Conservation (phyloP, 1,140 invertebrate genomes). For the Harpegnathos saltator region DNA sequence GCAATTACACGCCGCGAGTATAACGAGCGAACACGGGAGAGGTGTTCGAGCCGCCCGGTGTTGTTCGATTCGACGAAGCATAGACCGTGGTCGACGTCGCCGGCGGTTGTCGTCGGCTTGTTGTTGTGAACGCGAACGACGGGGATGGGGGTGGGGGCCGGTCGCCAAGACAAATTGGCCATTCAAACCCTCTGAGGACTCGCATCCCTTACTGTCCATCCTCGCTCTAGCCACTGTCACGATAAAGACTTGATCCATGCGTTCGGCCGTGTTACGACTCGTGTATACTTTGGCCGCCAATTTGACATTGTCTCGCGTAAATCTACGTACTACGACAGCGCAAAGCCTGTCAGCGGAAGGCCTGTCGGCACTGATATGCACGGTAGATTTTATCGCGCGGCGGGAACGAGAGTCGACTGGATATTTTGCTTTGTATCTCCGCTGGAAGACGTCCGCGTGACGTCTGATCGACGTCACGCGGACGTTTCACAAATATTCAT, state of each 20-base stretch:
- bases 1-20: slow-evolving; percentile 43
- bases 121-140: slow-evolving; percentile 51
- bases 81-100: slow-evolving; percentile 1
- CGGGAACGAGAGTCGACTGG: no score
- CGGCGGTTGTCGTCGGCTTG: slow-evolving; percentile 7
- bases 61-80: slow-evolving; percentile 54
- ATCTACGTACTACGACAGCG: not conserved
- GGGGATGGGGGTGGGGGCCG: slow-evolving; percentile 39
- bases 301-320: slow-evolving; percentile 36
- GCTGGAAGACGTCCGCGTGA: no score
- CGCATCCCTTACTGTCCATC: slow-evolving; percentile 63
- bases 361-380: not conserved
- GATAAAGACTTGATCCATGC: slow-evolving; percentile 63
- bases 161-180: slow-evolving; percentile 64
- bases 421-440: no score
- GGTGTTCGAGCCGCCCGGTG: slow-evolving; percentile 3
- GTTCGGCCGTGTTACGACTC: slow-evolving; percentile 51
- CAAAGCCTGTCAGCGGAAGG: not conserved
- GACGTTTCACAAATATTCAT: no score
- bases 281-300: slow-evolving; percentile 38
- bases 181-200: slow-evolving; percentile 48
- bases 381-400: not conserved
- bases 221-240: slow-evolving; percentile 23
- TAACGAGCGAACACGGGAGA: slow-evolving; percentile 4
- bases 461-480: no score